Base-by-base conservation (phyloP, 2,888 invertebrate genomes). In the Ennomos fuscantarius region DNA sequence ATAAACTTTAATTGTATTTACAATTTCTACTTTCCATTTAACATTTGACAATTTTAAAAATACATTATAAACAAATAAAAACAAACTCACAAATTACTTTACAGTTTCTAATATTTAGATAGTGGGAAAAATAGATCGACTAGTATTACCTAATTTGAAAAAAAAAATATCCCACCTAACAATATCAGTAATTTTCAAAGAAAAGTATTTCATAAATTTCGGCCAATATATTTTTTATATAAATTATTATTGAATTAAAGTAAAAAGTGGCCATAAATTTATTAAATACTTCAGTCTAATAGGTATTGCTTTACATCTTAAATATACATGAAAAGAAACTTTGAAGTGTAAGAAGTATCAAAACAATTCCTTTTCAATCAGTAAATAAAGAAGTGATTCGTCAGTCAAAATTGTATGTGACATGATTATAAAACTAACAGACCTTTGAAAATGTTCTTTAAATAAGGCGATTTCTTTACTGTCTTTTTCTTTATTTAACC, bases 1-100 rank as follows among this genome's bases (percentile, higher is more conserved):
- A 92, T 91, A 92, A 92, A 91, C 92, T 91, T 92, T 92, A 91
- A 90, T 85, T 89, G 78, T 91, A 91, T 91, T 87, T 92, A 90
- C 91, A 92, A 87, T 89, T 91, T 88, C 92, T 92, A 92, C 92
- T 90, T 91, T 90, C 90, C 91, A 91, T 88, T 79, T 89, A 89
- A 86, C 87, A 89, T 87, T 86, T 76, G 82, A 87, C 89, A 91
- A 91, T 88, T 87, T 84, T 89, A 87, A 89, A 91, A 91, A 90
- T 90, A 92, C 91, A 90, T 87, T 89, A 84, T 89, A 91, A 89
- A 88, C 83, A 86, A 87, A 82, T 78, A 78, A 84, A 91, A 88
- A 89, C 84, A 87, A 88, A 86, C 86, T 86, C 78, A 80, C 72
- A 78, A 24, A 82, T 78, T 72, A 87, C 82, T 89, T 79, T 88